Evolutionary conservation across 2,797 vertebrate species (phyloP).

Genomic region (Sphenodon punctatus): DNA sequence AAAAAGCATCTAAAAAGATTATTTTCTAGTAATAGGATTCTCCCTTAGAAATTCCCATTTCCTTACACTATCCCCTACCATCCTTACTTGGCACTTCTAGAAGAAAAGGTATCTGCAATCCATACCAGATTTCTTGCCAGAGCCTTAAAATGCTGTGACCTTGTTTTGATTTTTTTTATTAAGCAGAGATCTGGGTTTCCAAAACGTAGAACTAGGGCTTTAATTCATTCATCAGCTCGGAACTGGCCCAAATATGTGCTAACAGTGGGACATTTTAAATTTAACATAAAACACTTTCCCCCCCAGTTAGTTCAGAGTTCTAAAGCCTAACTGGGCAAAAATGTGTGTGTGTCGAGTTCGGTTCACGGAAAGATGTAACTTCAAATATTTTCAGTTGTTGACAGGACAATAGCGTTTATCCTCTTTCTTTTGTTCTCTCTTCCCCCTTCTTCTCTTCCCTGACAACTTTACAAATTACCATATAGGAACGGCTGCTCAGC

Average conservation of each 20-base stretch:
- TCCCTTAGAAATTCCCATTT: too few relatives aligned
- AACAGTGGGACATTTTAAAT: neutral
- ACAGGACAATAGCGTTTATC: neutral
- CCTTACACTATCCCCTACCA: neutral
- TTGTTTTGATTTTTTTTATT: neutral
- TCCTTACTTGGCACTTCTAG: neutral
- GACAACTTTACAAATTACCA: conserved; percentile 13
- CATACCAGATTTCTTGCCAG: neutral
- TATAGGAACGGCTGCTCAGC: neutral
- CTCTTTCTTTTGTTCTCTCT: neutral
- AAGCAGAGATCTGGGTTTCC: neutral
- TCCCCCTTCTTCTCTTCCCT: neutral
- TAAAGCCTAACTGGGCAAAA: neutral
- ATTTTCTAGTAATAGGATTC: neutral
- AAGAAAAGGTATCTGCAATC: neutral
- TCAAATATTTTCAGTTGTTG: neutral
- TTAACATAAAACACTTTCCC: neutral
- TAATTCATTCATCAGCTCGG: neutral
- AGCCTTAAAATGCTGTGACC: neutral
- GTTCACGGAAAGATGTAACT: neutral
- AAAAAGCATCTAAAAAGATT: neutral
- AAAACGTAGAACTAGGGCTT: neutral
- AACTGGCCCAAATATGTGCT: neutral
- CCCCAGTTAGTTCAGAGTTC: neutral
- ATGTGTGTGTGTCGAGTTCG: neutral